phyloP scores from a whole-genome alignment of 2,113 vertebrate species.

The Brienomyrus longianalis region DNA sequence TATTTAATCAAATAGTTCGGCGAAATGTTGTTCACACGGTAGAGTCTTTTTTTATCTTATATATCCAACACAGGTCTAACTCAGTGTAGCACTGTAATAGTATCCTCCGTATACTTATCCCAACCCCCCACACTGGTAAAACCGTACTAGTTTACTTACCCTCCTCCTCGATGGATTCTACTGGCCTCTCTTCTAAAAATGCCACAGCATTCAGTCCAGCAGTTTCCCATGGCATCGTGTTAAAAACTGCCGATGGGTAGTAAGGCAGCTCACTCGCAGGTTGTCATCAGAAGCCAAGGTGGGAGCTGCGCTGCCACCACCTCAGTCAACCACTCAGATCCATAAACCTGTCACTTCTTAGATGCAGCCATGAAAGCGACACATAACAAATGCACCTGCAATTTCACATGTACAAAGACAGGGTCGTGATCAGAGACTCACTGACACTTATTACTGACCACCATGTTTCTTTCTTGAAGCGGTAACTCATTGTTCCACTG shows the following conservation, averaged over 20 bases:
- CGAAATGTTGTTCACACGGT: background rate
- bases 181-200: constrained; percentile 56
- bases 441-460: background rate
- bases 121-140: background rate
- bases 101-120: background rate
- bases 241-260: background rate
- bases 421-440: background rate
- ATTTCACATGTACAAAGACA: background rate
- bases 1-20: background rate
- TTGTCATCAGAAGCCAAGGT: background rate
- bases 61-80: background rate
- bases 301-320: background rate
- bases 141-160: constrained; percentile 43
- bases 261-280: background rate
- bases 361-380: background rate
- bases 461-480: background rate
- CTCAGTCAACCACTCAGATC: background rate
- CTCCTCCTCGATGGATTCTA: constrained; percentile 63
- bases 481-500: background rate
- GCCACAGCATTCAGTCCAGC: constrained; percentile 55
- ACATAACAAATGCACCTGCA: background rate
- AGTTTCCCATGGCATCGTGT: constrained; percentile 68
- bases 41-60: background rate
- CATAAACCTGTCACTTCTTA: background rate
- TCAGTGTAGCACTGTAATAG: background rate